Base-by-base conservation (phyloP, 2,888 invertebrate genomes). In the Phytoseiulus persimilis region DNA sequence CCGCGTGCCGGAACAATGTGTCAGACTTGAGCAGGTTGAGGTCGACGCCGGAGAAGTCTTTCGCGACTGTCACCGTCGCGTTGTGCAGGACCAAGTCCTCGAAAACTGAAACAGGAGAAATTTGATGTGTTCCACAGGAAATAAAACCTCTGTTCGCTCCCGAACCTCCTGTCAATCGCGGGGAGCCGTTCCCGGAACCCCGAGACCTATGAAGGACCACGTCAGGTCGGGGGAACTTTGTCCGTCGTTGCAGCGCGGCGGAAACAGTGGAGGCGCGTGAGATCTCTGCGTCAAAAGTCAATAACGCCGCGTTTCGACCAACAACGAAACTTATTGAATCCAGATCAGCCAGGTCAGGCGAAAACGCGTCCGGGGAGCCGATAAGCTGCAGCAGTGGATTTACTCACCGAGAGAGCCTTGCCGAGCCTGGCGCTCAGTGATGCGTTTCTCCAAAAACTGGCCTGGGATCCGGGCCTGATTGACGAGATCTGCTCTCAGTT, bases 311-410 rank as follows among this genome's bases (percentile, higher is more conserved):
- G 65, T 65, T 28, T 65, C 65, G 65, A 28, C 65, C 65, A 65
- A 65, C 65, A 65, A 65, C 65, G 65, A 65, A 65, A 65, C 65
- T 65, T 65, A 65, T 65, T 65, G 65, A 65, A 65, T 65, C 65
- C 65, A 65, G 65, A 65, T 65, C 65, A 65, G 65, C 65, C 65
- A 65, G 65, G 65, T 65, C 65, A 65, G 65, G 65, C 65, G 65
- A 65, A 65, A 65, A 65, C 18, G 65, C 65, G 65, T 65, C 28
- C 18, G 65, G 65, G 65, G 65, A 65, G 23, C 65, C 65, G 65
- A 65, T 65, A 65, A 65, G 65, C 65, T 65, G 65, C 65, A 65
- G 18, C 65, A 65, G 65, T 65, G 65, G 65, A 65, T 65, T 65
- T 65, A 65, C 65, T 65, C 65, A 65, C 65, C 65, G 28, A 65